Evolutionary conservation across 2,797 vertebrate species (phyloP).

Genomic region (Huso huso): DNA sequence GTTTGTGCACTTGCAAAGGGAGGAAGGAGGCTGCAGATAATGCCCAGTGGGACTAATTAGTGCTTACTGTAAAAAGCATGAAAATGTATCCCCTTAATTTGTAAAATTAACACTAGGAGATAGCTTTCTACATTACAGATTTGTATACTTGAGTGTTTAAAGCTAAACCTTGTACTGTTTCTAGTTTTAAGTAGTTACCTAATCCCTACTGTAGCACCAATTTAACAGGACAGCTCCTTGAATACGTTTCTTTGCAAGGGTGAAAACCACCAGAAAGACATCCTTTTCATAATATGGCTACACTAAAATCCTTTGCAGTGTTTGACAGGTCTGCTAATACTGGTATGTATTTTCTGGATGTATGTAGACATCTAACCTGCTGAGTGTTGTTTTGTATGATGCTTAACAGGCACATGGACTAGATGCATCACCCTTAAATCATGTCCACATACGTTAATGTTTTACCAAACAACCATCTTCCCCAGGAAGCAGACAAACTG

Average conservation of each 20-base stretch:
- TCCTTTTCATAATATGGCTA: not conserved
- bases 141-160: slow-evolving; percentile 47
- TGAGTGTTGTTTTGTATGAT: too few relatives aligned
- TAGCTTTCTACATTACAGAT: slow-evolving; percentile 52
- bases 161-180: not conserved
- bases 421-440: too few relatives aligned
- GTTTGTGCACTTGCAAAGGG: slow-evolving; percentile 20
- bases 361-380: too few relatives aligned
- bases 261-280: slow-evolving; percentile 52
- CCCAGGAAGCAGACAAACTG: too few relatives aligned
- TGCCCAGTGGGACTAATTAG: slow-evolving; percentile 61
- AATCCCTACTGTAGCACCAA: too few relatives aligned
- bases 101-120: slow-evolving; percentile 42
- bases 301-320: too few relatives aligned
- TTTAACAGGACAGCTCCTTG: too few relatives aligned
- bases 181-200: not conserved
- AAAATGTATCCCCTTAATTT: slow-evolving; percentile 37
- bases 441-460: too few relatives aligned
- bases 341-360: too few relatives aligned
- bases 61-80: slow-evolving; percentile 48
- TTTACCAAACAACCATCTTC: too few relatives aligned
- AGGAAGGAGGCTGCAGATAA: slow-evolving; percentile 31
- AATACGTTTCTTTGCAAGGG: slow-evolving; percentile 24
- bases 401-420: too few relatives aligned
- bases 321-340: too few relatives aligned